These are phyloP conservation scores for Antitype chi DNA, from an alignment of 2,888 invertebrate genomes.

Conservation along the genomic window DNA sequence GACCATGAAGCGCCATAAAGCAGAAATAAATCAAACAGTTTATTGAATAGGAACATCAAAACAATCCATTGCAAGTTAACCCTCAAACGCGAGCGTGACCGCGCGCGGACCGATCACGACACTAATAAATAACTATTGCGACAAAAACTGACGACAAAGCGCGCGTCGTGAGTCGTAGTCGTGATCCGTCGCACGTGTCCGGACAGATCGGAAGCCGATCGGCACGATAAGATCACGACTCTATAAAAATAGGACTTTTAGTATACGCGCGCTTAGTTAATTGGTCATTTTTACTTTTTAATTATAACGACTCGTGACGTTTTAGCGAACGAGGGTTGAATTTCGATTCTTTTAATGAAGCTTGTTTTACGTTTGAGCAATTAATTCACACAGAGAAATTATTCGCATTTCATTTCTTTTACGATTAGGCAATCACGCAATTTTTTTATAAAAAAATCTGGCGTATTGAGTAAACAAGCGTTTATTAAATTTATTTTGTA, in stretches of 20 bases:
- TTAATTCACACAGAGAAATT: constrained; percentile 62
- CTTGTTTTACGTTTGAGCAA: constrained; percentile 62
- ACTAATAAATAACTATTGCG: constrained; percentile 69
- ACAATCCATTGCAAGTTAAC: constrained; percentile 65
- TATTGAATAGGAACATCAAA: constrained; percentile 68
- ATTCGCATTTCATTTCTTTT: constrained; percentile 58
- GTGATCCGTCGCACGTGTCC: constrained; percentile 68
- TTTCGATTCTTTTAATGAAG: constrained; percentile 66
- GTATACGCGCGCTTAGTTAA: constrained; percentile 53
- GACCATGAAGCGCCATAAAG: constrained; percentile 45
- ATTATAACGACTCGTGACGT: constrained; percentile 67
- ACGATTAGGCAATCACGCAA: constrained; percentile 36
- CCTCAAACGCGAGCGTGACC: constrained; percentile 62
- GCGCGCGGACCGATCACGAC: constrained; percentile 65
- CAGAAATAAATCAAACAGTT: constrained; percentile 65
- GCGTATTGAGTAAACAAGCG: constrained; percentile 36
- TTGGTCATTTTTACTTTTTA: constrained; percentile 69
- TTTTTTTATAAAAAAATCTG: constrained; percentile 20
- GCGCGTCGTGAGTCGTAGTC: constrained; percentile 65
- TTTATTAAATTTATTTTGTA: constrained; percentile 41
- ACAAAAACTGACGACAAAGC: constrained; percentile 71
- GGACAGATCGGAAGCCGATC: constrained; percentile 67
- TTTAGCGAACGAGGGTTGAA: constrained; percentile 65
- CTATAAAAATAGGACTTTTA: constrained; percentile 51
- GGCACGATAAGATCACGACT: constrained; percentile 64